These are phyloP conservation scores for Nerophis lumbriciformis DNA, from an alignment of 2,113 vertebrate genomes.

Conservation along the genomic window DNA sequence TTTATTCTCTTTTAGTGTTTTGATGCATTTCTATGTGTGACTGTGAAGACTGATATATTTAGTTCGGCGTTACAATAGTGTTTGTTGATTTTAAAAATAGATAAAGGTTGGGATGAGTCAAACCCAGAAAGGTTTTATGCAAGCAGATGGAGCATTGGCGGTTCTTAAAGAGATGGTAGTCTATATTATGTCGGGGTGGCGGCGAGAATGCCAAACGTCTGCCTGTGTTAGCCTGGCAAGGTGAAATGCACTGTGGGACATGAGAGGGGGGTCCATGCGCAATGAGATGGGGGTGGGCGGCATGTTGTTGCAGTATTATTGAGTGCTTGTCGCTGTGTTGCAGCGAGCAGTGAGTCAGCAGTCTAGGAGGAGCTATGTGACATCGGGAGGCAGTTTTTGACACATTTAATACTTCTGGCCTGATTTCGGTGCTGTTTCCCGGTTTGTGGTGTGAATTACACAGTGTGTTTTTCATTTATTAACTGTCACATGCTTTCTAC, in stretches of 20 bases:
- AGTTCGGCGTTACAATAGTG: not conserved
- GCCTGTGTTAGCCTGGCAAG: conserved; percentile 18
- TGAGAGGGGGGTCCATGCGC: conserved; percentile 3
- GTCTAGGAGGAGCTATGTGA: conserved; percentile 35
- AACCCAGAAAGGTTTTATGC: not conserved
- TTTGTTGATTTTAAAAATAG: not conserved
- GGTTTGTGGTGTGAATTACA: not conserved
- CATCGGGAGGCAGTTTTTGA: conserved; percentile 31
- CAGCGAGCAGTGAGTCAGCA: conserved; percentile 53
- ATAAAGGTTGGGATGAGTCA: not conserved
- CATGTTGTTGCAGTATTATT: conserved; percentile 19
- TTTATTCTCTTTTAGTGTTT: not conserved
- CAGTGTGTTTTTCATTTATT: not conserved
- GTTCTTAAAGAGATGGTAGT: not conserved
- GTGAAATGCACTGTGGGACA: conserved; percentile 31
- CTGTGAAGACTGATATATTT: not conserved
- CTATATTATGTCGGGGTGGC: conserved; percentile 35
- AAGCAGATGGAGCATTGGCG: conserved; percentile 54
- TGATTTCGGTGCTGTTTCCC: not conserved
- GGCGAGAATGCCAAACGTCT: conserved; percentile 25
- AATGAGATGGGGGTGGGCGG: conserved; percentile 6
- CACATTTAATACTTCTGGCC: too few species aligned
- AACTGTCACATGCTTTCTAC: conserved; percentile 4
- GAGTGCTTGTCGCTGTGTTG: conserved; percentile 17
- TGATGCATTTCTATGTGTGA: not conserved